Percentiles rank a stretch among this genome's conserved stretches.
Conservation (phyloP, 2,888 invertebrate species). For the Drosophila meridionalis region DNA sequence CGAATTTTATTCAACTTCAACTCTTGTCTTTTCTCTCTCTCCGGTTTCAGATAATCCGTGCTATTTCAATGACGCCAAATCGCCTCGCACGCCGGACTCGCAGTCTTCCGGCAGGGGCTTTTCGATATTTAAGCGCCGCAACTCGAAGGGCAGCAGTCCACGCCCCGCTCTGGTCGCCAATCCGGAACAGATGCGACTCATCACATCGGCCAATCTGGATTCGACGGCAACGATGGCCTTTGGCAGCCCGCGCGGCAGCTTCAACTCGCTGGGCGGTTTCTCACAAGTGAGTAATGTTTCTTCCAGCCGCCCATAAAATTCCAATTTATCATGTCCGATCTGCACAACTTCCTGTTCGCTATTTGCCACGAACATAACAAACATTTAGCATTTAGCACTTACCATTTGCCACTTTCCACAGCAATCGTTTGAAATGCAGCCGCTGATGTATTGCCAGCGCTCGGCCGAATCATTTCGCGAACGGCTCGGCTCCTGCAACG, state of each 20-base stretch:
- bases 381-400: conserved; percentile 14
- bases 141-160: conserved; percentile 83
- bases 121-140: conserved; percentile 84
- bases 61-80: conserved; percentile 85
- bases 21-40: not conserved
- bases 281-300: conserved; percentile 77
- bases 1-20: not conserved
- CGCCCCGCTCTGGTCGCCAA: conserved; percentile 66
- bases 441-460: conserved; percentile 81
- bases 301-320: conserved; percentile 40
- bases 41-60: conserved; percentile 84
- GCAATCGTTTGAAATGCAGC: conserved; percentile 82
- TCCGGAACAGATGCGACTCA: conserved; percentile 82
- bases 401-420: conserved; percentile 37
- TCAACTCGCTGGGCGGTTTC: conserved; percentile 83
- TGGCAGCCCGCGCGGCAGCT: conserved; percentile 84
- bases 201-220: conserved; percentile 84
- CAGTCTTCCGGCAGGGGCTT: conserved; percentile 82
- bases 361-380: conserved; percentile 8
- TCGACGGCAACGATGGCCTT: conserved; percentile 82
- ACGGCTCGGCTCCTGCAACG: conserved; percentile 84
- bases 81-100: conserved; percentile 84
- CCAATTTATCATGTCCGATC: conserved; percentile 69
- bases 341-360: conserved; percentile 71
- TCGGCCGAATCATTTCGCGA: conserved; percentile 83